These are phyloP conservation scores for Lanius ludovicianus DNA, from an alignment of 2,113 vertebrate genomes.

Conservation along the genomic window DNA sequence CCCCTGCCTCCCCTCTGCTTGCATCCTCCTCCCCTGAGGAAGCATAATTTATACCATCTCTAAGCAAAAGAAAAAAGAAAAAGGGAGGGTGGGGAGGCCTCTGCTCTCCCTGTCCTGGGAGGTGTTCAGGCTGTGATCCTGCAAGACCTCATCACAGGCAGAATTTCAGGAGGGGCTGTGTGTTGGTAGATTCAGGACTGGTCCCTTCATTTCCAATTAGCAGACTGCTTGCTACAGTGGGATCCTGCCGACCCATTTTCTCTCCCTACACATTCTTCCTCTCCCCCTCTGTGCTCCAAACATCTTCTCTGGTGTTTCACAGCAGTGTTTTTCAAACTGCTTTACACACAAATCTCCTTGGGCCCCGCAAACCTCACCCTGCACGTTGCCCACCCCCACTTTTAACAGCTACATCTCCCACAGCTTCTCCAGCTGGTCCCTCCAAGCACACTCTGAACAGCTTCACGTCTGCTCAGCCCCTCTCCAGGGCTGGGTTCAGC, in stretches of 20 bases:
- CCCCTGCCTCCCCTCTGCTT: neutral
- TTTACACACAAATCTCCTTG: neutral
- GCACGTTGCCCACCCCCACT: fast-evolving
- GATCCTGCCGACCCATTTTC: neutral
- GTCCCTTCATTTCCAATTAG: neutral
- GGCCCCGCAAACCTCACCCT: neutral
- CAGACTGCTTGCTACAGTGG: neutral
- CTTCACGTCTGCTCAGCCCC: neutral
- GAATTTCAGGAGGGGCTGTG: neutral
- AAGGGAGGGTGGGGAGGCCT: neutral
- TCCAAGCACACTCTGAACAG: neutral
- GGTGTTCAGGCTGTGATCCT: neutral
- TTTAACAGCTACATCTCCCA: neutral
- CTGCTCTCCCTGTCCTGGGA: neutral
- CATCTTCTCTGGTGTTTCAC: neutral
- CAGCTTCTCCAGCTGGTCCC: neutral
- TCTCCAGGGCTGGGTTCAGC: neutral
- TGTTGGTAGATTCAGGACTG: neutral
- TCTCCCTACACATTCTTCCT: neutral
- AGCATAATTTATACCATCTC: neutral
- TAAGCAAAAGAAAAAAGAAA: neutral
- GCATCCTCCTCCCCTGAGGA: neutral
- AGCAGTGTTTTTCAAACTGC: neutral
- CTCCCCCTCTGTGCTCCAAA: neutral
- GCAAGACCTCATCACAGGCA: fast-evolving